Conservation (phyloP, 2,113 vertebrate species). For the Tragelaphus scriptus region DNA sequence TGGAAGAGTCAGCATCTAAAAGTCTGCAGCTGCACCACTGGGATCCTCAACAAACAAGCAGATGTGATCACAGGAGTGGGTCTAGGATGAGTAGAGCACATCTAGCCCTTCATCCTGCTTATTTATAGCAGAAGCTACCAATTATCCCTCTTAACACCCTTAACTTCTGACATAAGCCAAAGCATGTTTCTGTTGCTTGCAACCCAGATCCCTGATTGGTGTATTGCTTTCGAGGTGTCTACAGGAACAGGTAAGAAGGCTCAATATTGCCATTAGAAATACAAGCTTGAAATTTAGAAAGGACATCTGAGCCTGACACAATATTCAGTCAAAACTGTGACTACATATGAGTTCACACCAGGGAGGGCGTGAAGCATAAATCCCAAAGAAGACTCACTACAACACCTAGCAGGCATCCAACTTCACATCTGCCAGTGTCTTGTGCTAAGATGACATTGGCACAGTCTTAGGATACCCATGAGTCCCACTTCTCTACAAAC, state of each 20-base stretch:
- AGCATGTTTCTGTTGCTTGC: not conserved
- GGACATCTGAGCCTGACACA: not conserved
- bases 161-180: not conserved
- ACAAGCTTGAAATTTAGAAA: not conserved
- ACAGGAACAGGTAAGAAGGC: not conserved
- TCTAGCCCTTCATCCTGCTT: not conserved
- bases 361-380: not conserved
- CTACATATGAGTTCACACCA: not conserved
- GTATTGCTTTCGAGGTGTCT: not conserved
- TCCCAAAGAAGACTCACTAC: not conserved
- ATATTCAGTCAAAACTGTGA: not conserved
- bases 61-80: not conserved
- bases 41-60: not conserved
- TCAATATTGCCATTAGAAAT: not conserved
- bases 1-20: not conserved
- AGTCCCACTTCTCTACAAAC: not conserved
- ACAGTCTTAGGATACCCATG: not conserved
- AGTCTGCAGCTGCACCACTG: too few relatives aligned
- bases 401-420: not conserved
- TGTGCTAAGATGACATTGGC: not conserved
- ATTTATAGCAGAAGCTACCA: not conserved
- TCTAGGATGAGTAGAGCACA: not conserved
- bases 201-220: not conserved
- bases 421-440: not conserved
- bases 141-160: not conserved